A percentile compares a stretch with the other conserved stretches of the same genome.
Conservation (phyloP, 2,888 invertebrate genomes). For the Drosophila cracens region DNA sequence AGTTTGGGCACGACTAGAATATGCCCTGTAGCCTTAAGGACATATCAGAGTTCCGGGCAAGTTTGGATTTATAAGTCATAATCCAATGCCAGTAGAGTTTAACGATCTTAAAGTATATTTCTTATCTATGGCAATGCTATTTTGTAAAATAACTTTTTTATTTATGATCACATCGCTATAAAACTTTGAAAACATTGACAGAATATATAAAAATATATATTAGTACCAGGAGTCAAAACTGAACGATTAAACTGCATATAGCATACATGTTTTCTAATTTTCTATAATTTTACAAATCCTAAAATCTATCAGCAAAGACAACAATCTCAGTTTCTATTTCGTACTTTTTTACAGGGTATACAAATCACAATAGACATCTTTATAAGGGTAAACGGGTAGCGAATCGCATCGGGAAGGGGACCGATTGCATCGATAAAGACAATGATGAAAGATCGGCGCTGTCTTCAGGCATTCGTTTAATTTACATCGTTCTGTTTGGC, state of each 20-base stretch:
- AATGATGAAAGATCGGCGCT: conserved; percentile 78
- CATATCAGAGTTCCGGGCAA: neutral
- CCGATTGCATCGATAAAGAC: conserved; percentile 38
- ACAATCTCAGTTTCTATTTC: neutral
- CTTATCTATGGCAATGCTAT: neutral
- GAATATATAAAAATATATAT: neutral
- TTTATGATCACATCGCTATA: neutral
- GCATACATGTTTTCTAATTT: neutral
- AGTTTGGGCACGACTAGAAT: neutral
- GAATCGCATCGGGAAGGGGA: conserved; percentile 13
- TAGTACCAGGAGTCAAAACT: neutral
- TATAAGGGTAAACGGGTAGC: conserved; percentile 42
- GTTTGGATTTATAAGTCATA: neutral
- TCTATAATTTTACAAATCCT: neutral
- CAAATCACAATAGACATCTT: conserved; percentile 49
- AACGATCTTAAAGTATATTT: neutral
- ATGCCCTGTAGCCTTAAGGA: conserved; percentile 3
- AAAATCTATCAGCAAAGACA: neutral
- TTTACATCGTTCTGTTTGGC: conserved; percentile 73
- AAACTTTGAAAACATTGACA: neutral
- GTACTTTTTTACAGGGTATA: conserved; percentile 34
- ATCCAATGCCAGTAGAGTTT: no score
- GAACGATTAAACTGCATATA: neutral
- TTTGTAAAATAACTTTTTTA: neutral
- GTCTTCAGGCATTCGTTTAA: conserved; percentile 75